Percentiles rank a stretch among this genome's conserved stretches.
These are phyloP conservation scores for Zaprionus nigranus DNA, from an alignment of 1,140 invertebrate species.

Conservation along the genomic window DNA sequence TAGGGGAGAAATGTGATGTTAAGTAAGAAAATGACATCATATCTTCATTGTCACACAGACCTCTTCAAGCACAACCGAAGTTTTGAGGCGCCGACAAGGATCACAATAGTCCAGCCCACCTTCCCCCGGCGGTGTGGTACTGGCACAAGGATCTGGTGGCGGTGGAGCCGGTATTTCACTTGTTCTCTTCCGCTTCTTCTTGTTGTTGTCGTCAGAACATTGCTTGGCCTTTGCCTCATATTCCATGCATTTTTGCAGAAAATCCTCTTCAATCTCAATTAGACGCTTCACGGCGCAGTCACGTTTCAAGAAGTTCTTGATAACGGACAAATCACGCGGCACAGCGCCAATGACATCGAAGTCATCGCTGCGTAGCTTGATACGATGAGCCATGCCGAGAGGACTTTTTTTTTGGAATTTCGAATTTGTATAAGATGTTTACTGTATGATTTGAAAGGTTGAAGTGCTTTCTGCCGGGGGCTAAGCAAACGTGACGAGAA, in stretches of 20 bases:
- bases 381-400: constrained; percentile 56
- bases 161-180: background rate
- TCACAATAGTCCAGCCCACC: constrained; percentile 43
- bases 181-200: background rate
- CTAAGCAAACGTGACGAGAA: background rate
- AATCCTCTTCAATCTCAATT: constrained; percentile 67
- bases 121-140: constrained; percentile 11
- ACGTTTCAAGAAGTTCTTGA: constrained; percentile 69
- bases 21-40: background rate
- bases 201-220: background rate
- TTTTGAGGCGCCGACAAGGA: constrained; percentile 53
- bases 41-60: constrained; percentile 20
- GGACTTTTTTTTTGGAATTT: constrained; percentile 50
- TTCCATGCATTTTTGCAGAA: constrained; percentile 24
- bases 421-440: constrained; percentile 17
- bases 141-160: constrained; percentile 39
- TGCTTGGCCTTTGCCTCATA: background rate
- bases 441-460: constrained; percentile 2
- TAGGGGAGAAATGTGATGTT: background rate
- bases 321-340: constrained; percentile 66
- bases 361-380: constrained; percentile 59
- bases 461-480: constrained; percentile 4
- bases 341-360: constrained; percentile 71
- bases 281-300: constrained; percentile 68
- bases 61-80: constrained; percentile 66